Conservation (phyloP, 2,797 vertebrate genomes). For the Choloepus didactylus region DNA sequence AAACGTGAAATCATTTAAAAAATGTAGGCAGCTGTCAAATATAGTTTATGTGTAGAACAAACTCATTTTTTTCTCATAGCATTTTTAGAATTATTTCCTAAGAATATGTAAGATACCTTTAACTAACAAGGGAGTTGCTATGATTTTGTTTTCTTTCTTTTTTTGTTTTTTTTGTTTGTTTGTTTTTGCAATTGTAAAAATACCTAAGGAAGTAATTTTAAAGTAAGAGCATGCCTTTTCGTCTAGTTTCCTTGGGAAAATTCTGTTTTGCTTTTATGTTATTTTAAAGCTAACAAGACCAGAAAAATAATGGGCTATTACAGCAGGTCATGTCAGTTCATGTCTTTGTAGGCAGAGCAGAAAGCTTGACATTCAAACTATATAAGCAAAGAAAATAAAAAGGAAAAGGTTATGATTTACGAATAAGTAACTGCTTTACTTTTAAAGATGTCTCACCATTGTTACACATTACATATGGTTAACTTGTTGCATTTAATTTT, state of each 20-base stretch:
- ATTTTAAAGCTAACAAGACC: not conserved
- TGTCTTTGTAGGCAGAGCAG: conserved; percentile 33
- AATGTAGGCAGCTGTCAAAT: not conserved
- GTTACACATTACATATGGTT: conserved; percentile 55
- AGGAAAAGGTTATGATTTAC: conserved; percentile 70
- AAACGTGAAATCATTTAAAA: conserved; percentile 18
- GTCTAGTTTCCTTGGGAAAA: not conserved
- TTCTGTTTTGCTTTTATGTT: conserved; percentile 15
- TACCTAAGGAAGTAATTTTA: not conserved
- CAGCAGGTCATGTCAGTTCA: not conserved
- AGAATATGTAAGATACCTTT: not conserved
- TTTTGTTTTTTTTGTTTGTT: not conserved
- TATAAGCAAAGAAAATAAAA: conserved; percentile 66
- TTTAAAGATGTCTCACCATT: conserved; percentile 62
- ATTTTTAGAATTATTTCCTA: not conserved
- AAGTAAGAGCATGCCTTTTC: not conserved
- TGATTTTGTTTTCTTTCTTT: not conserved
- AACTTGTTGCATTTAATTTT: conserved; percentile 75
- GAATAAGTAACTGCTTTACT: conserved; percentile 67
- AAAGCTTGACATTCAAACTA: conserved; percentile 65
- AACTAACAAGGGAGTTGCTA: not conserved
- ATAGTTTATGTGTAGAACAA: not conserved
- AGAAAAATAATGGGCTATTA: conserved; percentile 34
- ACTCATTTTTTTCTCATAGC: not conserved
- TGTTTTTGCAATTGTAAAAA: conserved; percentile 16